A percentile compares a stretch with the other conserved stretches of the same genome.
Evolutionary conservation across 2,113 vertebrate species (phyloP).

Genomic region (human (Homo sapiens)): GRCh38 chr6:98500001-98500500

Average conservation of each 20-base stretch:
- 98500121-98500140: background rate
- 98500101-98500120: background rate
- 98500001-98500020: background rate
- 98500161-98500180: background rate
- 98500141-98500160: background rate
- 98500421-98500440: background rate
- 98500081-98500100: background rate
- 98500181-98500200: background rate
- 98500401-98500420: background rate
- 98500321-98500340: background rate
- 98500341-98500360: background rate
- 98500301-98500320: background rate
- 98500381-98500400: background rate
- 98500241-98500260: background rate
- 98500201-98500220: background rate
- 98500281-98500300: background rate
- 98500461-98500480: background rate
- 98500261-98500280: background rate
- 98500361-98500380: slow-evolving; percentile 6
- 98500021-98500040: background rate
- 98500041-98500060: background rate
- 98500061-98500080: background rate
- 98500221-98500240: background rate
- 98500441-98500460: background rate
- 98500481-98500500: slow-evolving; percentile 46